Percentiles rank a stretch among this genome's conserved stretches.
phyloP scores from a whole-genome alignment of 2,113 vertebrate species.

The Anguilla rostrata region DNA sequence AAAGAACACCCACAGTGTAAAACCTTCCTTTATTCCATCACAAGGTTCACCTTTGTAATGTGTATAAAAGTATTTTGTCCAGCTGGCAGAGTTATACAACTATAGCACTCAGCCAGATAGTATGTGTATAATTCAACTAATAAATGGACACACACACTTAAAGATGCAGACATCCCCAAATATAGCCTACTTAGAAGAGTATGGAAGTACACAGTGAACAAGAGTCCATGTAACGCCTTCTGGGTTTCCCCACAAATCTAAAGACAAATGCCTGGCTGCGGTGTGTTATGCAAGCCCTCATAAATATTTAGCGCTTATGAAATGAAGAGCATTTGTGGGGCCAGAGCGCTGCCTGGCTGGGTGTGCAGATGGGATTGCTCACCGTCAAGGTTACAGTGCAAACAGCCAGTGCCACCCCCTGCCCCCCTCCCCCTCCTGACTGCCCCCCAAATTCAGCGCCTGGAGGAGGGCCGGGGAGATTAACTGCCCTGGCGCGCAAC shows the following conservation, averaged over 20 bases:
- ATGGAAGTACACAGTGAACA: neutral
- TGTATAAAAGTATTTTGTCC: neutral
- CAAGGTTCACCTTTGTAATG: neutral
- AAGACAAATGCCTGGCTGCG: neutral
- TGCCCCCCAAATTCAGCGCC: neutral
- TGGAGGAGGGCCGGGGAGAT: neutral
- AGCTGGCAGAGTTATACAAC: neutral
- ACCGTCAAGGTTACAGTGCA: slow-evolving; percentile 11
- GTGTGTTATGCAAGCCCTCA: slow-evolving; percentile 9
- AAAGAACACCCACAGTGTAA: neutral
- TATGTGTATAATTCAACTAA: no score
- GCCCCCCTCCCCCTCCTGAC: neutral
- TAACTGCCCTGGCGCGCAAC: neutral
- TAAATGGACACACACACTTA: neutral
- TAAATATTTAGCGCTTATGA: slow-evolving; percentile 19
- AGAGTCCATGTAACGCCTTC: neutral
- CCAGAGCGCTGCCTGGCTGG: neutral
- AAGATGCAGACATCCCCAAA: neutral
- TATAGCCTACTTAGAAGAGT: neutral
- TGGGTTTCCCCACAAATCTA: slow-evolving; percentile 15
- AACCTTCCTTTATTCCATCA: no score
- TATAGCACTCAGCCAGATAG: no score
- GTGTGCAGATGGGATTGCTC: neutral
- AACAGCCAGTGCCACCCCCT: neutral
- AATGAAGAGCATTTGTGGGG: neutral